Percentiles rank a stretch among this genome's conserved stretches.
These are phyloP conservation scores for Hermodice carunculata DNA, from an alignment of 2,888 invertebrate genomes.

Conservation along the genomic window DNA sequence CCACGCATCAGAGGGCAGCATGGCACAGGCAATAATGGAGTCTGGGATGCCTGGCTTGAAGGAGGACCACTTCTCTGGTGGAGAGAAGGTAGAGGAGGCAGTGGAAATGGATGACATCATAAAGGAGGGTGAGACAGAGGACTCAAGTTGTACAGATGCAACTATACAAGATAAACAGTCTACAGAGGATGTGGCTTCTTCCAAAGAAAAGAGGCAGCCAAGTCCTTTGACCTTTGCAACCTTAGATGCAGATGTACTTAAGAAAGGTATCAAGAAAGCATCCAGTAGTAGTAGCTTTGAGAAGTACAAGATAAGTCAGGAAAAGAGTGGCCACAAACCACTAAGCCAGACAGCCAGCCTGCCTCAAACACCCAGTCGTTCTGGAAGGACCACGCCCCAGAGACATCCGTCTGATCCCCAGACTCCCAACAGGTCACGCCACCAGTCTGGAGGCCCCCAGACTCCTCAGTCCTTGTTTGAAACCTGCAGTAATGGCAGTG, in stretches of 20 bases:
- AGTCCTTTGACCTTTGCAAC: slow-evolving; percentile 1
- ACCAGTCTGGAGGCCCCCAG: slow-evolving; percentile 35
- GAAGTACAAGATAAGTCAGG: slow-evolving; percentile 32
- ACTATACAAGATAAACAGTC: too few species aligned
- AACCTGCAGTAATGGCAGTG: slow-evolving; percentile 39
- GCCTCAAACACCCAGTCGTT: background rate
- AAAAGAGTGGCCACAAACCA: too few species aligned
- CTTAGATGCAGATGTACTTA: background rate
- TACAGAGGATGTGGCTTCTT: too few species aligned
- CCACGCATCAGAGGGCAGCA: too few species aligned
- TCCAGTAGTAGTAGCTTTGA: slow-evolving; percentile 41
- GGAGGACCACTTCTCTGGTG: too few species aligned
- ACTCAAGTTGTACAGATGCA: too few species aligned
- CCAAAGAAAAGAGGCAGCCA: background rate
- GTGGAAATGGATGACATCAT: too few species aligned
- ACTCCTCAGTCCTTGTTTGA: slow-evolving; percentile 27
- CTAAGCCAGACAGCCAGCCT: background rate
- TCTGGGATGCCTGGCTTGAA: background rate
- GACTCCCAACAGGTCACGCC: slow-evolving; percentile 28
- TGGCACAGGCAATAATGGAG: too few species aligned
- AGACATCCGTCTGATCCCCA: background rate
- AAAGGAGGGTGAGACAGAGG: too few species aligned
- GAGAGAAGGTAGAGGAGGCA: too few species aligned
- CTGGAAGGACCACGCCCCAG: background rate
- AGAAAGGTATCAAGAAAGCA: slow-evolving; percentile 23